These are phyloP conservation scores for Belonocnema kinseyi DNA, from an alignment of 1,140 invertebrate species.

Conservation along the genomic window DNA sequence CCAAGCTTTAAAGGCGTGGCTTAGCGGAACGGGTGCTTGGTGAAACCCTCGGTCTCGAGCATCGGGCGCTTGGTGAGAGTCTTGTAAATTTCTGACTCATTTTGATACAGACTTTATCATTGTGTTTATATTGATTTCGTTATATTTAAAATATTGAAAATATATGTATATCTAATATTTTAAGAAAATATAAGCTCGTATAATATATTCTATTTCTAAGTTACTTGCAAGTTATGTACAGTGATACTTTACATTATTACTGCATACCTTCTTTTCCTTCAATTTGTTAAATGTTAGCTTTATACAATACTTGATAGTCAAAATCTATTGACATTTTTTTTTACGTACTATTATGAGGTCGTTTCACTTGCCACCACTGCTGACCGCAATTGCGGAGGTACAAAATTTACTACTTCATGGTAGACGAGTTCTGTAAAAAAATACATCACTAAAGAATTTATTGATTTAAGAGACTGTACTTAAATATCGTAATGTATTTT, in stretches of 20 bases:
- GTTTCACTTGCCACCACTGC: constrained; percentile 19
- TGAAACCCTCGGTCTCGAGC: too few relatives aligned
- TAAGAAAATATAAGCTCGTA: constrained; percentile 45
- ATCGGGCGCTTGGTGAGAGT: too few relatives aligned
- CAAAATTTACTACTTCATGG: constrained; percentile 85
- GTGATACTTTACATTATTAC: constrained; percentile 35
- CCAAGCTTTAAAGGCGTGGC: too few relatives aligned
- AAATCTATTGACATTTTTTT: background rate
- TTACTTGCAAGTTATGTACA: constrained; percentile 58
- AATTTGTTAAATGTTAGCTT: constrained; percentile 38
- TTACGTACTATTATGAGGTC: constrained; percentile 18
- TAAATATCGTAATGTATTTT: too few relatives aligned
- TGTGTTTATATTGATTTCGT: too few relatives aligned
- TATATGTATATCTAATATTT: constrained; percentile 57
- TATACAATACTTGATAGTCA: background rate
- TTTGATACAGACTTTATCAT: background rate
- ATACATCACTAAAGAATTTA: too few relatives aligned
- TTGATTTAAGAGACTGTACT: too few relatives aligned
- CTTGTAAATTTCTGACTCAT: background rate
- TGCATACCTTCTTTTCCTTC: constrained; percentile 43
- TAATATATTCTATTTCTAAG: constrained; percentile 41
- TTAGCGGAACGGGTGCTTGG: too few relatives aligned
- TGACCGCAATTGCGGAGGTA: constrained; percentile 75
- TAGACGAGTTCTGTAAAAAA: constrained; percentile 83
- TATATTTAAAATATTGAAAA: constrained; percentile 38